These are phyloP conservation scores for Cossypha polioptera DNA, from an alignment of 2,797 vertebrate genomes.

Conservation along the genomic window DNA sequence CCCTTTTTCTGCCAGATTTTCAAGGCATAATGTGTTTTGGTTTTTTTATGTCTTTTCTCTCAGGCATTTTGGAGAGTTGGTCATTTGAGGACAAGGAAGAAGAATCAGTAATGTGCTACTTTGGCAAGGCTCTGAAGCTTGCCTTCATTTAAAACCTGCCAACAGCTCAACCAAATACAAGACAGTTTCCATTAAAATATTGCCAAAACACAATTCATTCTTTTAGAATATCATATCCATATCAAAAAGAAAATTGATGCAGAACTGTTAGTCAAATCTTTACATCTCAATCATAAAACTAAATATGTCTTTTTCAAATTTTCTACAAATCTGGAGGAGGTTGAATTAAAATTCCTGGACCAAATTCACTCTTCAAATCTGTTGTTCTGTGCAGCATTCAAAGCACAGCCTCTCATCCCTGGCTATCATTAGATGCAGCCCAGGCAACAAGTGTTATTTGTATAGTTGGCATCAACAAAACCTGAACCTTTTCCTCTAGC, in stretches of 20 bases:
- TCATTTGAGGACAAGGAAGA: not conserved
- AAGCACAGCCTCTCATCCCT: not conserved
- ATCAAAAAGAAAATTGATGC: not conserved
- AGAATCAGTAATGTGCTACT: not conserved
- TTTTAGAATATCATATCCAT: not conserved
- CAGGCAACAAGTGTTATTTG: not conserved
- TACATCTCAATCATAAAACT: not conserved
- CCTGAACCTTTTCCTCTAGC: not conserved
- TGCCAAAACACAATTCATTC: not conserved
- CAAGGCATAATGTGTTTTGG: not conserved
- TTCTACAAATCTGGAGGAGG: not conserved
- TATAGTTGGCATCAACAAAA: not conserved
- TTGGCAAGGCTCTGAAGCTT: not conserved
- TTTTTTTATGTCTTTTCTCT: not conserved
- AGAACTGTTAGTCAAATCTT: not conserved
- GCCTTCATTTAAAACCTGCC: not conserved
- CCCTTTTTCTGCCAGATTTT: not conserved
- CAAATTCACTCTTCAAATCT: not conserved
- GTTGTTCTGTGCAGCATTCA: not conserved
- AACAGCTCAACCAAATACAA: not conserved
- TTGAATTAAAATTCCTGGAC: constrained; percentile 12
- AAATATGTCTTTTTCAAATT: not conserved
- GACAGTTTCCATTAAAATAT: not conserved
- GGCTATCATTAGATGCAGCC: not conserved
- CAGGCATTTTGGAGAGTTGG: not conserved